Conservation (phyloP, 2,113 vertebrate genomes). For the Hymenochirus boettgeri region DNA sequence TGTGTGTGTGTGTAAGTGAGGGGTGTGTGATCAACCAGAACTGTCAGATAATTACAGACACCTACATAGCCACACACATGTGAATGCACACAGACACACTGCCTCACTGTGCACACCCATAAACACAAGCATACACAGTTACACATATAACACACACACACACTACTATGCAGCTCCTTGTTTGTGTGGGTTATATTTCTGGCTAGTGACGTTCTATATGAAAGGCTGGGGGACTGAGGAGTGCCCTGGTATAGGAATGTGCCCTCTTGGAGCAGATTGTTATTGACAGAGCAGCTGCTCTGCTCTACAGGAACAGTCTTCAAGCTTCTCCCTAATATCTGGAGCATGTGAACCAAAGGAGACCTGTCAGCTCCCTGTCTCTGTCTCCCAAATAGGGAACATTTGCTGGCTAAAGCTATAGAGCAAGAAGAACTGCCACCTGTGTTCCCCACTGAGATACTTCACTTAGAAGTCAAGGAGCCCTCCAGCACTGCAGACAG, state of each 20-base stretch:
- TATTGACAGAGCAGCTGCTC: slow-evolving; percentile 76
- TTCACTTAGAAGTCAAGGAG: too few relatives aligned
- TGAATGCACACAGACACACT: too few relatives aligned
- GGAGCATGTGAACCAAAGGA: slow-evolving; percentile 63
- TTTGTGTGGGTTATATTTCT: slow-evolving; percentile 61
- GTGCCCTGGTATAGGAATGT: slow-evolving; percentile 63
- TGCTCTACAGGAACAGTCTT: slow-evolving; percentile 57
- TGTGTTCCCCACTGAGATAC: too few relatives aligned
- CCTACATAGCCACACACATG: too few relatives aligned
- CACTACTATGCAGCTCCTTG: neutral
- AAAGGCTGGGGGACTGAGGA: slow-evolving; percentile 60
- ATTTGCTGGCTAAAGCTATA: slow-evolving; percentile 13
- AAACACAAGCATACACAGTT: too few relatives aligned
- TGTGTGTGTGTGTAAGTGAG: too few relatives aligned
- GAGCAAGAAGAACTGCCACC: too few relatives aligned
- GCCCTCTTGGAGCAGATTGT: slow-evolving; percentile 63
- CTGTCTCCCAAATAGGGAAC: slow-evolving; percentile 39
- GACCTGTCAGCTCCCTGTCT: slow-evolving; percentile 22
- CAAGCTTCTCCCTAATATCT: slow-evolving; percentile 60
- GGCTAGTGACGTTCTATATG: slow-evolving; percentile 60
- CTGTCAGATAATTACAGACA: too few relatives aligned
- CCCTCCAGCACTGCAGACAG: too few relatives aligned
- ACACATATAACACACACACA: too few relatives aligned
- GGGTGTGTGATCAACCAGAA: too few relatives aligned
- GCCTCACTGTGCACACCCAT: too few relatives aligned